Conservation (phyloP, 2,797 vertebrate genomes). For the Petrocephalus sullivani region DNA sequence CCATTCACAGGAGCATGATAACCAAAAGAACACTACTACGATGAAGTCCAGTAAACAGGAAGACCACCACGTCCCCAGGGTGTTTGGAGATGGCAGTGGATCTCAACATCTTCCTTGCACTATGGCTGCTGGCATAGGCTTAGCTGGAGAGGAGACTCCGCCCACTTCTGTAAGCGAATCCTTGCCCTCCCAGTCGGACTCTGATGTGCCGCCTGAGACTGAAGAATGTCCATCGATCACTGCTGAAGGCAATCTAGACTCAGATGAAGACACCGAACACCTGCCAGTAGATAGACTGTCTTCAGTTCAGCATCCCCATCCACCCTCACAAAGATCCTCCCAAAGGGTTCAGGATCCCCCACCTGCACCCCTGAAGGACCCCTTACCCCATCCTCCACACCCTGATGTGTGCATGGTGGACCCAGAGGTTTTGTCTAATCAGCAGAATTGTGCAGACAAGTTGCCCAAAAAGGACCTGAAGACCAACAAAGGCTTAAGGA, state of each 20-base stretch:
- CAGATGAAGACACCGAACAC: constrained; percentile 92
- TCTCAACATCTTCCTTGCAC: constrained; percentile 53
- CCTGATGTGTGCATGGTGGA: constrained; percentile 98
- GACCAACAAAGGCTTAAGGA: constrained; percentile 75
- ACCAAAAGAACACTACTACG: constrained; percentile 69
- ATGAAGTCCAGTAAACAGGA: constrained; percentile 67
- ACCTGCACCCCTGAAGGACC: constrained; percentile 78
- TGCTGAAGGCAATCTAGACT: constrained; percentile 93
- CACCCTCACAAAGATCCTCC: constrained; percentile 60
- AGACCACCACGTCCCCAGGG: constrained; percentile 49
- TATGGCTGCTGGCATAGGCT: constrained; percentile 51
- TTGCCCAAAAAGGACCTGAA: constrained; percentile 81
- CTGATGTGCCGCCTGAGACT: constrained; percentile 91
- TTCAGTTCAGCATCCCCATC: constrained; percentile 56
- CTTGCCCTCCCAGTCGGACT: constrained; percentile 89
- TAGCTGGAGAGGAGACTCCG: constrained; percentile 85
- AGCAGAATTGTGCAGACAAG: constrained; percentile 73
- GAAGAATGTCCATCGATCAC: constrained; percentile 98
- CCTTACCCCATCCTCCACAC: constrained; percentile 79
- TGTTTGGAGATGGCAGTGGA: constrained; percentile 48
- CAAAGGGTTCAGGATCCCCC: constrained; percentile 75
- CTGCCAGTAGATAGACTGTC: constrained; percentile 86
- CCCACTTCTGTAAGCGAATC: constrained; percentile 92
- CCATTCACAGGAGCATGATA: constrained; percentile 54
- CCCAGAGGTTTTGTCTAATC: constrained; percentile 78